Conservation (phyloP, 2,797 vertebrate species). For the Kryptolebias ocellatus region DNA sequence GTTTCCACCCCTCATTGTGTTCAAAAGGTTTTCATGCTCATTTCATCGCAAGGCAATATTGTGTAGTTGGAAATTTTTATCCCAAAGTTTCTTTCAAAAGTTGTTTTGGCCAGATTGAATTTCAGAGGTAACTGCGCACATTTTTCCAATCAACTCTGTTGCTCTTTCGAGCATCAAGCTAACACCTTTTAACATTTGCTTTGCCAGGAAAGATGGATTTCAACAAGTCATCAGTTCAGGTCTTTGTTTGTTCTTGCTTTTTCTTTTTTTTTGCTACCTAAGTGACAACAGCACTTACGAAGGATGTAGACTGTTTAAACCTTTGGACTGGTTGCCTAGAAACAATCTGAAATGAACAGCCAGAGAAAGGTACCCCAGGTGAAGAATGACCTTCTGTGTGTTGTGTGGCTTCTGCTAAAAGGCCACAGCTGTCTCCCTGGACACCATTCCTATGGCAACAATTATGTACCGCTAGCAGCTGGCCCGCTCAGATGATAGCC, state of each 20-base stretch:
- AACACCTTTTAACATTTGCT: no score
- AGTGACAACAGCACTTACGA: conserved; percentile 19
- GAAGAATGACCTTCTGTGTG: conserved; percentile 80
- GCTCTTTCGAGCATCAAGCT: no score
- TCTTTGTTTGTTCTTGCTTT: background rate
- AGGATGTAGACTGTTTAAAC: conserved; percentile 24
- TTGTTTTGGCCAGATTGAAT: no score
- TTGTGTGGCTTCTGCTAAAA: conserved; percentile 69
- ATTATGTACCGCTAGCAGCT: conserved; percentile 62
- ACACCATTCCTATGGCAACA: conserved; percentile 74
- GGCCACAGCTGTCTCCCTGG: conserved; percentile 74
- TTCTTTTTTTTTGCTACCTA: conserved; percentile 13
- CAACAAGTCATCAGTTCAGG: no score
- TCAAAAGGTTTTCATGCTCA: no score
- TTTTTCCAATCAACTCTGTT: no score
- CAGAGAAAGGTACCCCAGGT: conserved; percentile 70
- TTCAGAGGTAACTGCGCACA: no score
- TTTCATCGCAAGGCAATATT: no score
- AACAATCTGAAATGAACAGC: conserved; percentile 76
- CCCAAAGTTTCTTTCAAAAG: no score
- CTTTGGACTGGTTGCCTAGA: conserved; percentile 66
- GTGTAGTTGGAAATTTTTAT: no score
- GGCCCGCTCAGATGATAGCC: conserved; percentile 54
- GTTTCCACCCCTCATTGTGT: no score
- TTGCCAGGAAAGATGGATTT: background rate